Evolutionary conservation across 2,113 vertebrate genomes (phyloP).

Genomic region (Gymnorhina tibicen): DNA sequence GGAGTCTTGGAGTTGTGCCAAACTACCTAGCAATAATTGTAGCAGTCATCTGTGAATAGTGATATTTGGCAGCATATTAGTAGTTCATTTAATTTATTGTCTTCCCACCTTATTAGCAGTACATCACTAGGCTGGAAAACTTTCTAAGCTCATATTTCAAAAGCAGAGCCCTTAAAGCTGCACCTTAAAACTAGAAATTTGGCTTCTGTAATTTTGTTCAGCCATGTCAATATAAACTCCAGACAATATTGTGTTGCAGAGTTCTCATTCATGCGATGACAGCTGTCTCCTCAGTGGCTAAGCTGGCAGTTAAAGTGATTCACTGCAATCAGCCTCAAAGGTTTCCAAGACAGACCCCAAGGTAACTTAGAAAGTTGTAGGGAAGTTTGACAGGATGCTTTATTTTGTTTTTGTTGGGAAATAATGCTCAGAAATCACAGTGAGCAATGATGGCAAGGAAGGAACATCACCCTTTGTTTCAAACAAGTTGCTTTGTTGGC

Average conservation of each 20-base stretch:
- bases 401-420: constrained; percentile 20
- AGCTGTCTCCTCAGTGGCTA: background rate
- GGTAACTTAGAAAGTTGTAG: background rate
- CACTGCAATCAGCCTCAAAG: background rate
- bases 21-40: constrained; percentile 36
- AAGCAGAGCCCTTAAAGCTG: background rate
- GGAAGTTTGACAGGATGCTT: constrained; percentile 24
- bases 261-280: background rate
- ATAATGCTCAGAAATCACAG: background rate
- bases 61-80: constrained; percentile 3
- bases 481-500: background rate
- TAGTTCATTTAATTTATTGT: constrained; percentile 35
- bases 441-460: background rate
- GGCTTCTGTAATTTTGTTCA: background rate
- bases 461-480: background rate
- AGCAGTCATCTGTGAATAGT: constrained; percentile 42
- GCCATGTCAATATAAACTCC: background rate
- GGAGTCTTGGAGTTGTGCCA: background rate
- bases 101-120: constrained; percentile 45
- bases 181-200: background rate
- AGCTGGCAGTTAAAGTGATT: constrained; percentile 10
- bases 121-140: constrained; percentile 25
- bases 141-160: constrained; percentile 38
- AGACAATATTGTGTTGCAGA: background rate
- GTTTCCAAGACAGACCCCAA: background rate